Conservation (phyloP, 2,888 invertebrate genomes). For the Acanthosepion lycidas region DNA sequence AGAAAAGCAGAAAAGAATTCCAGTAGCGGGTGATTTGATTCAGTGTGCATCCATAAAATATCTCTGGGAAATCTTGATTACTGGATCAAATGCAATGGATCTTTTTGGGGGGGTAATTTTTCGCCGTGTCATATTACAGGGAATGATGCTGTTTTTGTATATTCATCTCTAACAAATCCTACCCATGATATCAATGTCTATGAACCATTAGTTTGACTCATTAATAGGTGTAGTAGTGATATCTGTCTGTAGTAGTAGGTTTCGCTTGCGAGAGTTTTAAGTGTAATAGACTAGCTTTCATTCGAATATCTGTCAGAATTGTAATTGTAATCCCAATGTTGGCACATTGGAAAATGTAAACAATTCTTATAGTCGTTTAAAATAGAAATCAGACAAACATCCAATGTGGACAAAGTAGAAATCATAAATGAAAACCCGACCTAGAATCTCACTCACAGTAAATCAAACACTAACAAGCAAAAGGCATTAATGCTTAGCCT, state of each 20-base stretch:
- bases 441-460: neutral
- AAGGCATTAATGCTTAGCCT: slow-evolving; percentile 9
- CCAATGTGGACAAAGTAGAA: neutral
- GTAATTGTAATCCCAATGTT: neutral
- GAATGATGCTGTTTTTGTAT: too few relatives aligned
- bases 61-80: too few relatives aligned
- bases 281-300: neutral
- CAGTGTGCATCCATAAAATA: too few relatives aligned
- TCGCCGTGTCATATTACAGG: too few relatives aligned
- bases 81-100: too few relatives aligned
- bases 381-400: neutral
- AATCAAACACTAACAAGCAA: slow-evolving; percentile 6
- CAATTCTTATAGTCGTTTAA: neutral
- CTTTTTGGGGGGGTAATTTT: too few relatives aligned
- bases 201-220: neutral
- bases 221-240: neutral
- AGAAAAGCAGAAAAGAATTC: too few relatives aligned
- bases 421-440: neutral
- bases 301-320: neutral
- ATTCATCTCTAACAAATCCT: neutral
- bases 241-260: neutral
- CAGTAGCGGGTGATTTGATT: too few relatives aligned
- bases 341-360: neutral
- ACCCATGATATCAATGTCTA: neutral
- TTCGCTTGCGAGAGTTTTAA: neutral